Evolutionary conservation across 2,888 invertebrate genomes (phyloP).

Genomic region (Mythimna ferrago): DNA sequence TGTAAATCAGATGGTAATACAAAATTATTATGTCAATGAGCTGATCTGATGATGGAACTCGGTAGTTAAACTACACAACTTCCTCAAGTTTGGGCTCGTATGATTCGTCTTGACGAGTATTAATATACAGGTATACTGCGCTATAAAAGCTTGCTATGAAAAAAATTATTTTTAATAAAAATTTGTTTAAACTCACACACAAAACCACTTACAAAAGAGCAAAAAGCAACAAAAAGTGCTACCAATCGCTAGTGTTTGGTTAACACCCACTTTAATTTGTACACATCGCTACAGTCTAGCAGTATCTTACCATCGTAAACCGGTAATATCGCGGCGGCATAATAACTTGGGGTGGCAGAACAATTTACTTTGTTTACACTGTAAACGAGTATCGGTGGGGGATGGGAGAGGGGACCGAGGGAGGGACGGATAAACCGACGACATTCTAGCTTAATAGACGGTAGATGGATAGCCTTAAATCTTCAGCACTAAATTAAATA

Average conservation of each 20-base stretch:
- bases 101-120: too few species aligned
- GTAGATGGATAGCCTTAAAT: constrained; percentile 40
- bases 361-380: constrained; percentile 67
- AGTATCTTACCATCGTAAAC: constrained; percentile 63
- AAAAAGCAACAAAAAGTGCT: constrained; percentile 15
- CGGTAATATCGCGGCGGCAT: constrained; percentile 55
- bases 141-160: too few species aligned
- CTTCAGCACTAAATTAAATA: constrained; percentile 52
- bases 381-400: constrained; percentile 37
- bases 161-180: too few species aligned
- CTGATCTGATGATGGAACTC: too few species aligned
- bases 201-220: not conserved
- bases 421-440: constrained; percentile 41
- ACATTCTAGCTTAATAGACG: constrained; percentile 61
- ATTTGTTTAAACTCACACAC: too few species aligned
- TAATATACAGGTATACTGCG: too few species aligned
- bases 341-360: constrained; percentile 64
- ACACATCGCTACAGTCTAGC: constrained; percentile 36
- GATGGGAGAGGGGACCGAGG: not conserved
- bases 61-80: too few species aligned
- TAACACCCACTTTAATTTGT: constrained; percentile 60
- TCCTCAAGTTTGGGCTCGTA: too few species aligned
- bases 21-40: too few species aligned
- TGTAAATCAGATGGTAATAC: too few species aligned
- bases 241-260: constrained; percentile 20